These are phyloP conservation scores for Pyrocephalus nanus DNA, from an alignment of 2,797 vertebrate genomes.

Conservation along the genomic window DNA sequence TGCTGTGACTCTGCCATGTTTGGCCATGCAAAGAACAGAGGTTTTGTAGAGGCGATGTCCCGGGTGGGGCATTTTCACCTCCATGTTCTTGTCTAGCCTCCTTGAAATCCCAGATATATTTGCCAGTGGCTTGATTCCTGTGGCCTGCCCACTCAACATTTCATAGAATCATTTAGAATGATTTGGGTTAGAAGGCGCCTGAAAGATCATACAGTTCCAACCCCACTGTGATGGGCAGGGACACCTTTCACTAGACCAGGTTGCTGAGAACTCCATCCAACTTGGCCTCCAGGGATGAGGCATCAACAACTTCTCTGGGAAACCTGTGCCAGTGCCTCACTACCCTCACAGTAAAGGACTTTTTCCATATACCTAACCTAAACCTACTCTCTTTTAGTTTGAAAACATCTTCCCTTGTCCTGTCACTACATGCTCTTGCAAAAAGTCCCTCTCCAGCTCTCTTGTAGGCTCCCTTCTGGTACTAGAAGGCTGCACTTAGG, in stretches of 20 bases:
- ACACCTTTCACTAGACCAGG: not conserved
- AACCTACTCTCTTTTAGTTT: not conserved
- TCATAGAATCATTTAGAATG: not conserved
- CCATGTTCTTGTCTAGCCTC: not conserved
- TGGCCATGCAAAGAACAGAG: not conserved
- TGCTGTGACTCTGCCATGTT: not conserved
- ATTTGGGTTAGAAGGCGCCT: not conserved
- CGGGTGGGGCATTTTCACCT: not conserved
- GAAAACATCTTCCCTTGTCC: not conserved
- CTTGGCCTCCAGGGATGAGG: not conserved
- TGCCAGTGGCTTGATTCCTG: not conserved
- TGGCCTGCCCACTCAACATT: not conserved
- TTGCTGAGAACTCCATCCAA: not conserved
- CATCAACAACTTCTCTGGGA: not conserved
- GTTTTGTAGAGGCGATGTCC: not conserved
- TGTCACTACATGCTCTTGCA: too few relatives aligned
- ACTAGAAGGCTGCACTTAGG: not conserved
- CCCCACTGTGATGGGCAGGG: rapidly evolving
- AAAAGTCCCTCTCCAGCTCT: not conserved
- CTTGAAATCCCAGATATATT: not conserved
- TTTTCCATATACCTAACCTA: not conserved
- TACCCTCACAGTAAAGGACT: not conserved
- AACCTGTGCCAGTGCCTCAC: not conserved
- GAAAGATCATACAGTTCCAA: not conserved
- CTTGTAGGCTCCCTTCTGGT: not conserved